Conservation (phyloP, 2,888 invertebrate species). For the Plagodis dolabraria region DNA sequence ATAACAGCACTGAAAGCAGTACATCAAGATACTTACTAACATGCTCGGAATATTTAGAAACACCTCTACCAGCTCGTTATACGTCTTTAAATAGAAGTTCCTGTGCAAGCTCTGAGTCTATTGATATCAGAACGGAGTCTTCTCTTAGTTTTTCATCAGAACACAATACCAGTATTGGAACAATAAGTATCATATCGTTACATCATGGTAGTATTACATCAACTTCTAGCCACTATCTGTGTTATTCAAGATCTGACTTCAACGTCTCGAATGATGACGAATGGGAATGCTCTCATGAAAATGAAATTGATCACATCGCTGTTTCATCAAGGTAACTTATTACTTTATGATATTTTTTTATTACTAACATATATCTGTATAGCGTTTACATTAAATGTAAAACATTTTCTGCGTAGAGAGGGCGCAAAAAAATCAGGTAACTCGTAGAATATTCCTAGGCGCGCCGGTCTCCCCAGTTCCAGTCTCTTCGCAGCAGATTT, state of each 20-base stretch:
- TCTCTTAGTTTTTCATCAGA: conserved; percentile 47
- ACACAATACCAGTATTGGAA: conserved; percentile 31
- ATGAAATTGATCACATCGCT: conserved; percentile 29
- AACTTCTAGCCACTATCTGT: conserved; percentile 39
- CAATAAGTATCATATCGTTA: conserved; percentile 46
- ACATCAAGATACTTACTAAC: conserved; percentile 29
- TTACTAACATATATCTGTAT: no score
- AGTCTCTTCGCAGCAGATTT: no score
- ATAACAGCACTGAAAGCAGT: background rate
- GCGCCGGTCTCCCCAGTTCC: no score
- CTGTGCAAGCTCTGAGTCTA: conserved; percentile 45
- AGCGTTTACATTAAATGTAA: no score
- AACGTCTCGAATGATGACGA: conserved; percentile 25
- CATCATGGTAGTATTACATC: conserved; percentile 41
- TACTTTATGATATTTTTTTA: no score
- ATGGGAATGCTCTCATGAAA: conserved; percentile 30
- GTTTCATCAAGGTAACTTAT: conserved; percentile 5
- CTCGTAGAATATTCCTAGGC: no score
- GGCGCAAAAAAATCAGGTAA: no score
- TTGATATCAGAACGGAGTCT: conserved; percentile 48
- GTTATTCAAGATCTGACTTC: conserved; percentile 29
- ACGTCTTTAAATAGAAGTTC: conserved; percentile 8
- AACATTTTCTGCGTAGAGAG: no score
- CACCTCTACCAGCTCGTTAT: conserved; percentile 6
- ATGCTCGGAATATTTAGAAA: conserved; percentile 23